These are phyloP conservation scores for Amorpha juglandis DNA, from an alignment of 2,888 invertebrate species.

Conservation along the genomic window DNA sequence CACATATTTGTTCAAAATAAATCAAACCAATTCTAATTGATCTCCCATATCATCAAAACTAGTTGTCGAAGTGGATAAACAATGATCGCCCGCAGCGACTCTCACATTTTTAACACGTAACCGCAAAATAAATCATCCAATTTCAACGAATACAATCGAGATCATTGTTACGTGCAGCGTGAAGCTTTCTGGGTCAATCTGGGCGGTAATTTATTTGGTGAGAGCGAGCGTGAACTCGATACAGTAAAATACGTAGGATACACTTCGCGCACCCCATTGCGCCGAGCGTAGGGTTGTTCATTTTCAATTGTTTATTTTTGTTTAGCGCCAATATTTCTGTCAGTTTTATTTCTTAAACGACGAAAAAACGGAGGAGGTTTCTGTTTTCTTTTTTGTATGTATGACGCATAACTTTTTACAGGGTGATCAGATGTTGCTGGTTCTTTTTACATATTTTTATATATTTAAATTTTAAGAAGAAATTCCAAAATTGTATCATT, in stretches of 20 bases:
- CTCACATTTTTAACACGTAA: conserved; percentile 27
- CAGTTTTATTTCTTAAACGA: not conserved
- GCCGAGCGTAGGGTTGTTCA: conserved; percentile 23
- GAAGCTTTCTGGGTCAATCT: conserved; percentile 74
- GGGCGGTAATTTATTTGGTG: conserved; percentile 71
- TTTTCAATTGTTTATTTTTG: conserved; percentile 5
- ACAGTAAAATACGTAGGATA: conserved; percentile 50
- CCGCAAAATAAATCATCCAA: conserved; percentile 25
- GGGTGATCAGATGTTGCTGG: no score
- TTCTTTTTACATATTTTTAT: no score
- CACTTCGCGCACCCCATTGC: conserved; percentile 36
- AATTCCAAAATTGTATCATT: no score
- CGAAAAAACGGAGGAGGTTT: no score
- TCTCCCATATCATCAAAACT: not conserved
- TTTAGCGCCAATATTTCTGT: not conserved
- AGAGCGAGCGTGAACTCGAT: conserved; percentile 62
- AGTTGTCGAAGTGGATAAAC: conserved; percentile 11
- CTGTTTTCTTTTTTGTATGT: no score
- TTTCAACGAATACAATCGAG: conserved; percentile 33
- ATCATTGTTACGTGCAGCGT: conserved; percentile 58
- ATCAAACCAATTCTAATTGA: conserved; percentile 16
- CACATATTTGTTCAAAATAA: conserved; percentile 5
- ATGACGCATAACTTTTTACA: no score
- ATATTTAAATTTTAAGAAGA: no score
- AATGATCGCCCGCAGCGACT: conserved; percentile 19